A percentile compares a stretch with the other conserved stretches of the same genome.
phyloP scores from a whole-genome alignment of 2,113 vertebrate species.

The Galemys pyrenaicus region DNA sequence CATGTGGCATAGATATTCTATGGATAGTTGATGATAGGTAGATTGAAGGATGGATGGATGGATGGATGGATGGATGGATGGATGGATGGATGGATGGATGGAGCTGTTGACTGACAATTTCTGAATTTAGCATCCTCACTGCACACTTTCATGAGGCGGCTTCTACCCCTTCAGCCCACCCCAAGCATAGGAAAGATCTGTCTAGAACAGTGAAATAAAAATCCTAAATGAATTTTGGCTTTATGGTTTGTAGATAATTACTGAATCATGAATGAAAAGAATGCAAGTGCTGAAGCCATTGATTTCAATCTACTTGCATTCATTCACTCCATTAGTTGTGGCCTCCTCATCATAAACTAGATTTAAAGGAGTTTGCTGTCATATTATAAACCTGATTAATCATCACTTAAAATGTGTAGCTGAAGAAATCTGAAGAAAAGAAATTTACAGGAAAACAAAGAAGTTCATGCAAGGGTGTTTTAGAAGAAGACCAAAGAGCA shows the following conservation, averaged over 20 bases:
- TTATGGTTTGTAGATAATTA: neutral
- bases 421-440: neutral
- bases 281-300: neutral
- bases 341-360: neutral
- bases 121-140: neutral
- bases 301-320: neutral
- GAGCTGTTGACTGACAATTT: neutral
- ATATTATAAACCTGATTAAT: neutral
- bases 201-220: neutral
- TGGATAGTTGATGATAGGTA: neutral
- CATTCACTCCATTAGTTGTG: neutral
- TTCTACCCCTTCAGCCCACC: neutral
- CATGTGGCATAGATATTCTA: accelerated
- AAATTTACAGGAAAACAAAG: neutral
- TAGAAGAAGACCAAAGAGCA: neutral
- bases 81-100: neutral
- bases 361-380: neutral
- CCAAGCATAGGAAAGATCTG: neutral
- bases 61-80: neutral
- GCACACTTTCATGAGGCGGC: neutral
- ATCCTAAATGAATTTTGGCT: neutral
- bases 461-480: neutral
- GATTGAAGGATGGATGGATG: too few species aligned
- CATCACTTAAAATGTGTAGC: neutral
- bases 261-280: neutral